A percentile compares a stretch with the other conserved stretches of the same genome.
phyloP scores from a whole-genome alignment of 2,113 vertebrate species.

The Pollachius pollachius region DNA sequence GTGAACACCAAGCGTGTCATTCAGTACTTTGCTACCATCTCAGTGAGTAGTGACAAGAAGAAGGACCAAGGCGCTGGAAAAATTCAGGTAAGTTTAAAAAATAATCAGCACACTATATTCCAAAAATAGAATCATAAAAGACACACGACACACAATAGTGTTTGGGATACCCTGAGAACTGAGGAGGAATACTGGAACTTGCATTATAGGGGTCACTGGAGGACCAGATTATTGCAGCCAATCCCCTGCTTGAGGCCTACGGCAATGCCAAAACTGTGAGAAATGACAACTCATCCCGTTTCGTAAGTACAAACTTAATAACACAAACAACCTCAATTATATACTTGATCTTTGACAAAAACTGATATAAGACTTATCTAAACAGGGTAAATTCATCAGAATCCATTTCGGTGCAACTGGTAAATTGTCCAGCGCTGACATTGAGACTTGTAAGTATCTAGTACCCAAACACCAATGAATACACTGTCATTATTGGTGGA shows the following conservation, averaged over 20 bases:
- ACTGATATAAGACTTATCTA: neutral
- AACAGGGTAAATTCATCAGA: neutral
- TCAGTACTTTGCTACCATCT: too few species aligned
- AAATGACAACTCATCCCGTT: conserved; percentile 78
- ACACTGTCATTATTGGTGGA: neutral
- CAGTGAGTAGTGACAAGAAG: too few species aligned
- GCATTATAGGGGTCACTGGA: conserved; percentile 73
- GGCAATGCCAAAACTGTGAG: conserved; percentile 78
- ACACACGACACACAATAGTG: too few species aligned
- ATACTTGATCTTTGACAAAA: neutral
- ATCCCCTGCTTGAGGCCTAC: conserved; percentile 70
- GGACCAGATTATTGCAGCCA: conserved; percentile 67
- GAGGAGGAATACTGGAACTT: too few species aligned
- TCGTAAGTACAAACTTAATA: conserved; percentile 57
- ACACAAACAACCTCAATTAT: neutral
- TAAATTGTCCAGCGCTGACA: conserved; percentile 67
- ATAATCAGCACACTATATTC: too few species aligned
- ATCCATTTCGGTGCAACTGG: conserved; percentile 40
- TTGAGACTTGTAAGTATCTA: conserved; percentile 61
- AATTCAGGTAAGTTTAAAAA: too few species aligned
- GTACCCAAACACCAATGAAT: neutral
- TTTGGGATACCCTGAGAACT: too few species aligned
- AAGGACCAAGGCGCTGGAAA: too few species aligned
- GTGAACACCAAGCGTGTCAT: too few species aligned
- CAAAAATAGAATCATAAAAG: too few species aligned